A percentile compares a stretch with the other conserved stretches of the same genome.
Evolutionary conservation across 2,797 vertebrate genomes (phyloP).

Genomic region (Coregonus ussuriensis): DNA sequence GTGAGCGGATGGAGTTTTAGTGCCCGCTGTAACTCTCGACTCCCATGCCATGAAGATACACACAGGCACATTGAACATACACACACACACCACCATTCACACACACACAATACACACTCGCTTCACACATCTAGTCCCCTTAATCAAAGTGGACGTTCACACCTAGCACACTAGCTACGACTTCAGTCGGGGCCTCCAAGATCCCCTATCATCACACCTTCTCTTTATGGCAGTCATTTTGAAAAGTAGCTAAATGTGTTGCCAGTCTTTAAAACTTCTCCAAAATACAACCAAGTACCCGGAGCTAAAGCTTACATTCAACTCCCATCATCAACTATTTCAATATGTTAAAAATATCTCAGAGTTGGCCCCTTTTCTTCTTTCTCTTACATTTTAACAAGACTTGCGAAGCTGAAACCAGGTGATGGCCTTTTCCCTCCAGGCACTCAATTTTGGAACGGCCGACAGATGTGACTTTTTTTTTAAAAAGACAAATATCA

Average conservation of each 20-base stretch:
- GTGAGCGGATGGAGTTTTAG: constrained; percentile 36
- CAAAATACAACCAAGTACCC: constrained; percentile 18
- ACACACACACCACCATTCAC: constrained; percentile 27
- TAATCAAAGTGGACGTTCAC: constrained; percentile 58
- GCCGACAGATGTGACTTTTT: constrained; percentile 55
- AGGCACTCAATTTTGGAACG: constrained; percentile 52
- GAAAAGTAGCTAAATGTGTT: constrained; percentile 53
- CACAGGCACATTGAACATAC: constrained; percentile 20
- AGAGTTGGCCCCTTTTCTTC: not conserved
- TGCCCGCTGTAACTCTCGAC: constrained; percentile 32
- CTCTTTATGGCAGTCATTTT: constrained; percentile 28
- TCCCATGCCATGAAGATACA: not conserved
- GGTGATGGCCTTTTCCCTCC: constrained; percentile 51
- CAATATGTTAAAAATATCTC: constrained; percentile 35
- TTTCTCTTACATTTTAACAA: constrained; percentile 57
- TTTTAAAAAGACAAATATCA: constrained; percentile 66
- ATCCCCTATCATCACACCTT: constrained; percentile 44
- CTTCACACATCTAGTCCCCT: constrained; percentile 44
- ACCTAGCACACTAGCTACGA: constrained; percentile 38
- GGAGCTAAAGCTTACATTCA: constrained; percentile 28
- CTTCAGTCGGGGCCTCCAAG: constrained; percentile 44
- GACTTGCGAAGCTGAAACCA: constrained; percentile 47
- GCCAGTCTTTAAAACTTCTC: constrained; percentile 32
- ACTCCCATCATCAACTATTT: constrained; percentile 30
- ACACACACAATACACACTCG: constrained; percentile 41